A percentile compares a stretch with the other conserved stretches of the same genome.
phyloP scores from a whole-genome alignment of 2,797 vertebrate species.

The Hafferia zeledoni region DNA sequence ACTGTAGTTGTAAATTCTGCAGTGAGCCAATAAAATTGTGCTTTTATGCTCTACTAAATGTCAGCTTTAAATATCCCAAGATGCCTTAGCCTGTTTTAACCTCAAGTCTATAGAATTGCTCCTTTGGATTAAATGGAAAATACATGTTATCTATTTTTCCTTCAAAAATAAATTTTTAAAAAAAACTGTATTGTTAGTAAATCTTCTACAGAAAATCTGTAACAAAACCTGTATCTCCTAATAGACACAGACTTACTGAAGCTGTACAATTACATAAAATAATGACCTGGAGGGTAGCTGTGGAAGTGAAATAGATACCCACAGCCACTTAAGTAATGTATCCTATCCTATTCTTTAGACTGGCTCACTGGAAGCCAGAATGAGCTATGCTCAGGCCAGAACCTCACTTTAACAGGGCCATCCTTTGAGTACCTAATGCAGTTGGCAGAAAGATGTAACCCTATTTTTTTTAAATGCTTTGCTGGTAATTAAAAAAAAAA shows the following conservation, averaged over 20 bases:
- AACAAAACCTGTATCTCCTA: background rate
- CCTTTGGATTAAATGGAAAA: background rate
- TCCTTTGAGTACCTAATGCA: background rate
- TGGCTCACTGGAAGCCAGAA: background rate
- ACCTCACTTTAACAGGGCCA: background rate
- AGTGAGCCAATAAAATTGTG: background rate
- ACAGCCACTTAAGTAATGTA: background rate
- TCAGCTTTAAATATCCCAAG: background rate
- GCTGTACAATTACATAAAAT: background rate
- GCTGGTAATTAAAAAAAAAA: background rate
- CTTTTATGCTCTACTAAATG: slow-evolving; percentile 3
- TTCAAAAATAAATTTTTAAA: background rate
- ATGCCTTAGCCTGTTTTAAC: background rate
- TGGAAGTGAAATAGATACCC: background rate
- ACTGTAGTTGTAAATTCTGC: slow-evolving; percentile 30
- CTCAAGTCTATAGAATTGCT: background rate
- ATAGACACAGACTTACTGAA: background rate
- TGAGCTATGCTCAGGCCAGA: background rate
- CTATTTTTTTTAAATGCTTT: background rate
- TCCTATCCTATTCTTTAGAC: background rate
- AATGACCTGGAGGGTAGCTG: background rate
- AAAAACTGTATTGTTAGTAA: background rate
- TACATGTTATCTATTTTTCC: background rate
- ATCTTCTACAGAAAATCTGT: background rate
- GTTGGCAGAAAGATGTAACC: background rate